phyloP scores from a whole-genome alignment of 1,140 invertebrate genomes.

The Caenorhabditis tropicalis region DNA sequence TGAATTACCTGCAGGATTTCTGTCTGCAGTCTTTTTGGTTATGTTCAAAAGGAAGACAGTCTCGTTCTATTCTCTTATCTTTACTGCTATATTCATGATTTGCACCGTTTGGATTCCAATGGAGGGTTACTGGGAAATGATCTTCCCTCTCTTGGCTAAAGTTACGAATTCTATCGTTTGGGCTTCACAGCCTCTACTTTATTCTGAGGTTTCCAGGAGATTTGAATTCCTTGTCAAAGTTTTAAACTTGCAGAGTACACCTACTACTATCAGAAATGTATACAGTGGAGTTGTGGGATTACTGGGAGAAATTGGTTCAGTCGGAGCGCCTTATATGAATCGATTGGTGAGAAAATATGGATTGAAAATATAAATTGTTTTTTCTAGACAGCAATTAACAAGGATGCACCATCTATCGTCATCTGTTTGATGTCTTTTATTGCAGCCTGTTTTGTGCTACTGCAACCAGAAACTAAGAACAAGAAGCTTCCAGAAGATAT shows the following conservation, averaged over 20 bases:
- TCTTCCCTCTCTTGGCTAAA: constrained; percentile 44
- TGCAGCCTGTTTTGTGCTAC: neutral
- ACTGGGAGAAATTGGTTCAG: constrained; percentile 36
- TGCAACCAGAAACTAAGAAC: constrained; percentile 42
- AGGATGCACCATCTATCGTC: constrained; percentile 9
- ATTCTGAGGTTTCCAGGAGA: neutral
- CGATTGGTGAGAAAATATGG: neutral
- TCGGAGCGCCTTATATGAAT: constrained; percentile 50
- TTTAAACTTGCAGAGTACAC: neutral
- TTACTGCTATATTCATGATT: constrained; percentile 10
- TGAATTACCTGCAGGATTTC: constrained; percentile 54
- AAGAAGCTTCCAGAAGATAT: constrained; percentile 51
- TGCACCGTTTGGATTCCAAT: constrained; percentile 21
- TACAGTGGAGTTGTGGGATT: constrained; percentile 44
- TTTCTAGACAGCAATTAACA: constrained; percentile 10
- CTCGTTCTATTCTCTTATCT: neutral
- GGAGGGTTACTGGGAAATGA: neutral
- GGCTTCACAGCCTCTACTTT: constrained; percentile 25
- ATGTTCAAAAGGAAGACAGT: constrained; percentile 40
- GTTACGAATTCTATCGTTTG: constrained; percentile 39
- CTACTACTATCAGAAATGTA: constrained; percentile 49
- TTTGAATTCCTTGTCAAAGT: neutral
- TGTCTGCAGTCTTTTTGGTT: constrained; percentile 49
- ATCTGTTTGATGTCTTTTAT: constrained; percentile 11
- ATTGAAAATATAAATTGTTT: neutral